Evolutionary conservation across 2,797 vertebrate genomes (phyloP), one percentile per base, ranked within the genome.

Genomic region (Holocentrus rufus): DNA sequence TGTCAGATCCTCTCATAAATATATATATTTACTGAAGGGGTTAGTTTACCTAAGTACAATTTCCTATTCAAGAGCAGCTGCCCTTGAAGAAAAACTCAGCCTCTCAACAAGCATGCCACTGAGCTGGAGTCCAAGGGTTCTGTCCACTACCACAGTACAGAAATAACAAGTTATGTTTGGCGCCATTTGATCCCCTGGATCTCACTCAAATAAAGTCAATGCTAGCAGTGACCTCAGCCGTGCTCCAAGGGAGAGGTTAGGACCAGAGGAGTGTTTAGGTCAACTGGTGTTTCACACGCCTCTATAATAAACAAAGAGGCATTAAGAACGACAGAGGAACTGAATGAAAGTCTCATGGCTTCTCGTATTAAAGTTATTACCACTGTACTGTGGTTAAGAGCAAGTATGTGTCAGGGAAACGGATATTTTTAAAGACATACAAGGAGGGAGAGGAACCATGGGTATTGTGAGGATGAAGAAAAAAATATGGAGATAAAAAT

Each of bases 131-230:
- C 74, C 65, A 69, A 74, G 67, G 74, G 84, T 84, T 85, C 83
- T 79, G 77, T 85, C 82, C 72, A 84, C 81, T 61, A 80, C 74
- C 70, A 47, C 79, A 13, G 87, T 74, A 86, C 84, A 85, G 70
- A 90, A 90, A 92, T 91, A 92, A 90, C 89, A 89, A 76, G 86
- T 90, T 89, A 86, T 86, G 90, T 90, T 85, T 89, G 85, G 76
- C 10, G 84, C 66, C 36, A 91, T 89, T 82, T 91, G 89, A 92
- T 88, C 85, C 85, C 82, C 67, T 82, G 85, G 90, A 89, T 85
- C 79, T 34, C 77, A 79, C 68, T 82, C 81, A 83, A 85, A 88
- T 88, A 85, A 86, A 89, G 80, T 80, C 72, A 81, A 76, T 66
- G 86, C 89, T 75, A 87, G 84, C 85, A n/a, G 77, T 83, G 85